These are phyloP conservation scores for Caenorhabditis elegans DNA, from an alignment of 1,140 invertebrate species.

Conservation along the genomic window DNA sequence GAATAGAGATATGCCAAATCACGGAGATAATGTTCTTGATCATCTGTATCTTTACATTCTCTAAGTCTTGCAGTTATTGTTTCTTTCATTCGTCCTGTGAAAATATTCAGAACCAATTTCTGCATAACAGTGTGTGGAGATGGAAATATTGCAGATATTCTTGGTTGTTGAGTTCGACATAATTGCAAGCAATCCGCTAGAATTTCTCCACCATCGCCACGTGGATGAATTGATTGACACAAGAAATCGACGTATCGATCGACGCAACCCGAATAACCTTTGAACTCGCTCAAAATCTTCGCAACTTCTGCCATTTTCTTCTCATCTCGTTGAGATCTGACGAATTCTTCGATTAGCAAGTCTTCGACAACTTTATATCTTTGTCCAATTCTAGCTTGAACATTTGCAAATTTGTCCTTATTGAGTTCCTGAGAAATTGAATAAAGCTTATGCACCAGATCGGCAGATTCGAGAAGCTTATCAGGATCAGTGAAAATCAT, in stretches of 20 bases:
- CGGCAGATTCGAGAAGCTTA: slow-evolving; percentile 90
- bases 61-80: slow-evolving; percentile 72
- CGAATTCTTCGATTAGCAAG: slow-evolving; percentile 90
- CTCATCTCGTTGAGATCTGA: slow-evolving; percentile 81
- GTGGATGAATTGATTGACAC: background rate
- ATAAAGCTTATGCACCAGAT: slow-evolving; percentile 94
- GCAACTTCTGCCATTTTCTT: slow-evolving; percentile 89
- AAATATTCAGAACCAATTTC: slow-evolving; percentile 41
- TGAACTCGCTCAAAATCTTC: slow-evolving; percentile 86
- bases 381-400: slow-evolving; percentile 60
- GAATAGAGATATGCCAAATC: slow-evolving; percentile 86
- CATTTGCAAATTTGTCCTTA: slow-evolving; percentile 66
- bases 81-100: slow-evolving; percentile 38
- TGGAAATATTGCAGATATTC: slow-evolving; percentile 41
- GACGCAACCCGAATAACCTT: slow-evolving; percentile 67
- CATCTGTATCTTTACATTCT: slow-evolving; percentile 71
- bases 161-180: slow-evolving; percentile 71
- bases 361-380: slow-evolving; percentile 91
- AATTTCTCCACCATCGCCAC: slow-evolving; percentile 76
- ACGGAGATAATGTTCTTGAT: slow-evolving; percentile 83
- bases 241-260: slow-evolving; percentile 40
- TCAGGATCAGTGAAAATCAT: slow-evolving; percentile 83
- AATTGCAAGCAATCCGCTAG: slow-evolving; percentile 87
- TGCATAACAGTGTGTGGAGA: slow-evolving; percentile 40
- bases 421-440: slow-evolving; percentile 88